Evolutionary conservation across 2,888 invertebrate genomes (phyloP), one percentile per base, ranked within the genome.

Genomic region (Drosophila greeni): DNA sequence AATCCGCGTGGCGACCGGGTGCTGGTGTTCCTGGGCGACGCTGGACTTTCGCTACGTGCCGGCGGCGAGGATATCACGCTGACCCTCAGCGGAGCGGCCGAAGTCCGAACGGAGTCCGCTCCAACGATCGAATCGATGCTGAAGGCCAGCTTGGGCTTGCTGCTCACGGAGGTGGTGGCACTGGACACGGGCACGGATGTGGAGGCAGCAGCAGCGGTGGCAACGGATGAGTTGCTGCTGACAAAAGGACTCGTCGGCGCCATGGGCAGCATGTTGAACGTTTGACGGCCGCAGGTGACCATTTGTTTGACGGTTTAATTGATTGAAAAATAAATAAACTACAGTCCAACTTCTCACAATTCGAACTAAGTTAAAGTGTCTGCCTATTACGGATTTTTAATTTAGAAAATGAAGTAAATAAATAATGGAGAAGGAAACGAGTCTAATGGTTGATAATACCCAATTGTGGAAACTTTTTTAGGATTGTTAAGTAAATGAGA

Each of bases 111-210:
- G 31, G 68, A 45, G 6, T 67, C 59, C 55, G 83, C 34, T 42
- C 96, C 96, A 69, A 97, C 96, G 87, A 97, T 96, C 86, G 96
- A 95, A 91, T 97, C 97, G 90, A 97, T 97, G 87, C 95, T 96
- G 88, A 97, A 97, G 86, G 96, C 97, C 89, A 97, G 95, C 90
- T 96, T 97, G 79, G 97, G 96, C 90, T 95, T 96, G 83, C 94
- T 94, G 55, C 62, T 70, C 58, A 61, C 18, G 36, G 62, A 70
- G 67, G 70, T 74, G 5, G 52, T 36, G 52, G 45, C 31, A 47
- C 36, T 29, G 23, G 66, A 48, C 24, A 61, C 73, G 51, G 76
- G 73, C 14, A 72, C 75, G 24, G 84, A 68, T 42, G 76, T 77
- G 47, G 79, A 68, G 40, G 85, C 73, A 48, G 78, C 73, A 24